phyloP scores from a whole-genome alignment of 1,140 invertebrate species.

The Belonocnema kinseyi region DNA sequence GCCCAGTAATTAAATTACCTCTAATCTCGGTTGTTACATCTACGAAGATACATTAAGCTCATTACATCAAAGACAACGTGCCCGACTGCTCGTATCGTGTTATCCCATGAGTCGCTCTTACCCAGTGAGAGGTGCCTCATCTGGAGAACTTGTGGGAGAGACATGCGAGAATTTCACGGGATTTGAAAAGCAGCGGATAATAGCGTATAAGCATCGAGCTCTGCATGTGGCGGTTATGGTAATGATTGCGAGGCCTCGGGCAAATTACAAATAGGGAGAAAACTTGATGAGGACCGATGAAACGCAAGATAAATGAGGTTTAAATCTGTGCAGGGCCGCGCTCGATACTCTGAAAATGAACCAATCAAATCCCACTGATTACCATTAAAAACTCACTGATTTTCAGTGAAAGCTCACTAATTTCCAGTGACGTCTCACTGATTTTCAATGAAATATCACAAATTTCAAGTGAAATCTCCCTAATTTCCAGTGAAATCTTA shows the following conservation, averaged over 20 bases:
- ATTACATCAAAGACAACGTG: slow-evolving; percentile 29
- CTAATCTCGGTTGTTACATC: slow-evolving; percentile 23
- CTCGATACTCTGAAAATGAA: too few species aligned
- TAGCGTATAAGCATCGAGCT: slow-evolving; percentile 21
- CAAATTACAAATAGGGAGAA: slow-evolving; percentile 26
- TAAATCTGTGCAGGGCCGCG: not conserved
- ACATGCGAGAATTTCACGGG: slow-evolving; percentile 29
- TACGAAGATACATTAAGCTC: slow-evolving; percentile 24
- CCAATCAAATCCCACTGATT: too few species aligned
- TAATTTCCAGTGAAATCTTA: too few species aligned
- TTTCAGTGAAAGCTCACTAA: too few species aligned
- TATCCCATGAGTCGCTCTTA: slow-evolving; percentile 15
- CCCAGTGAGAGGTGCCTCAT: slow-evolving; percentile 19
- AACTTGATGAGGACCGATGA: slow-evolving; percentile 26
- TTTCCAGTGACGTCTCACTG: too few species aligned
- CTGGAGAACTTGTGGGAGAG: not conserved
- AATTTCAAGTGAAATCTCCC: too few species aligned
- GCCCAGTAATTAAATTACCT: slow-evolving; percentile 27
- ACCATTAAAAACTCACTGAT: too few species aligned
- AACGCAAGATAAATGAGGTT: slow-evolving; percentile 19
- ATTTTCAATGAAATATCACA: too few species aligned
- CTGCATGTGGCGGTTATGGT: slow-evolving; percentile 25
- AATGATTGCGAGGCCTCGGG: slow-evolving; percentile 2
- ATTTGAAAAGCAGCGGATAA: slow-evolving; percentile 29
- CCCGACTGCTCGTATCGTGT: slow-evolving; percentile 3